phyloP scores from a whole-genome alignment of 2,113 vertebrate species.

The Myotis brandtii region DNA sequence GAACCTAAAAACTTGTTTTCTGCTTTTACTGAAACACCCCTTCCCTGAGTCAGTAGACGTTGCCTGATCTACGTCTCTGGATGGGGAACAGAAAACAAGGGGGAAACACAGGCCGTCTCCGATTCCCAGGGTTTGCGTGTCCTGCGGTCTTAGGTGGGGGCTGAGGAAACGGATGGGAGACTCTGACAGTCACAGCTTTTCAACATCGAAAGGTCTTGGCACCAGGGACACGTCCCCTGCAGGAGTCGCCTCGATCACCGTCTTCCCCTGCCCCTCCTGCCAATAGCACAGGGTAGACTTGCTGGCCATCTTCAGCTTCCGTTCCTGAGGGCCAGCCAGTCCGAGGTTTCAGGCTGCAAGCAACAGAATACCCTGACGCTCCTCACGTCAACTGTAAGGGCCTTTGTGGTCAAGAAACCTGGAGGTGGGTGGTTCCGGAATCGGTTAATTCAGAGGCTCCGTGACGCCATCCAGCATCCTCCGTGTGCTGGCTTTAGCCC shows the following conservation, averaged over 20 bases:
- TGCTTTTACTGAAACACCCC: background rate
- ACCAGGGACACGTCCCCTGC: background rate
- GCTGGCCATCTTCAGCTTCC: background rate
- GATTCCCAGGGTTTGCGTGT: no score
- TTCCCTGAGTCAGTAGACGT: background rate
- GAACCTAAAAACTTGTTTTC: background rate
- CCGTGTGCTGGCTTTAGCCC: background rate
- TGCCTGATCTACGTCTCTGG: background rate
- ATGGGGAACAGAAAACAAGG: background rate
- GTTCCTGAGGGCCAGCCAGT: background rate
- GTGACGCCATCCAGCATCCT: background rate
- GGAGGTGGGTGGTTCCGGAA: background rate
- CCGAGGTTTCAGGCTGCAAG: background rate
- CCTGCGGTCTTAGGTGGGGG: background rate
- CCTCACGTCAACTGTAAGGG: background rate
- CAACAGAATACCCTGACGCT: background rate
- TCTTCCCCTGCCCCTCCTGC: background rate
- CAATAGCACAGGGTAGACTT: background rate
- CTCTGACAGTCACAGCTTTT: background rate
- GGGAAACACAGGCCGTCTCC: accelerated
- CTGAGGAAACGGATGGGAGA: background rate
- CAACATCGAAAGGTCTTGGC: background rate
- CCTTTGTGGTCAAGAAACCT: background rate
- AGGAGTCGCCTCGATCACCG: background rate
- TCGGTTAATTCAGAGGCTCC: background rate